Evolutionary conservation across 1,140 invertebrate genomes (phyloP), one percentile per base, ranked within the genome.

Genomic region (Procambarus clarkii): DNA sequence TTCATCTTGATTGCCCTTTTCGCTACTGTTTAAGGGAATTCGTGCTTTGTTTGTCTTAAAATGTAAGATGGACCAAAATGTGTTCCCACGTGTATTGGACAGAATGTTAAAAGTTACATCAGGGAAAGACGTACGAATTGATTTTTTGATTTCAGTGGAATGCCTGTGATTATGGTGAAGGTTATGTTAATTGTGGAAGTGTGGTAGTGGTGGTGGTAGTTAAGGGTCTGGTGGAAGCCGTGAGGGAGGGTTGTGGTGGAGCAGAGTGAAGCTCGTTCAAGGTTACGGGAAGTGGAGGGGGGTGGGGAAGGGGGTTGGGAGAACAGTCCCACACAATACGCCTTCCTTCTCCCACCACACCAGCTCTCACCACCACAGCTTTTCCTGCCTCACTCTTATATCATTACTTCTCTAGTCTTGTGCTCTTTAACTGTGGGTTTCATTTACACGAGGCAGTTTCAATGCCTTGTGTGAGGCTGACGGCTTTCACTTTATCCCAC

Each of bases 231-330:
- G 46, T 54, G 24, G 81, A 8, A 34, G 15, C 4, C 9, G 81
- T 18, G 78, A 64, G 60, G 13, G 21, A n/a, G 71, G 69, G 71
- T 44, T 34, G 76, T 13, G 85, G 24, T 45, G 46, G 76, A 58
- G 71, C 34, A 54, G 64, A 78, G 50, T 82, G 80, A 50, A 24
- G 46, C 13, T 82, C 4, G 76, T 79, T 87, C 85, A 87, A 87
- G 85, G 85, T 87, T 87, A 87, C 46, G 85, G 85, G 85, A 87
- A 87, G 85, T 87, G 46, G 48, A 74, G 74, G 21, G 50, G 1
- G 50, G 50, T n/a, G n/a, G n/a, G n/a, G n/a, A n/a, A 13, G 50
- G 50, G 8, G 13, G 34, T 34, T 34, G 34, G 34, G 34, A 15
- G n/a, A 60, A 76, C 34, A 87, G 85, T 77, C 85, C 34, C 80